Evolutionary conservation across 2,888 invertebrate genomes (phyloP), one percentile per base, ranked within the genome.

Genomic region (Proisotoma minuta): DNA sequence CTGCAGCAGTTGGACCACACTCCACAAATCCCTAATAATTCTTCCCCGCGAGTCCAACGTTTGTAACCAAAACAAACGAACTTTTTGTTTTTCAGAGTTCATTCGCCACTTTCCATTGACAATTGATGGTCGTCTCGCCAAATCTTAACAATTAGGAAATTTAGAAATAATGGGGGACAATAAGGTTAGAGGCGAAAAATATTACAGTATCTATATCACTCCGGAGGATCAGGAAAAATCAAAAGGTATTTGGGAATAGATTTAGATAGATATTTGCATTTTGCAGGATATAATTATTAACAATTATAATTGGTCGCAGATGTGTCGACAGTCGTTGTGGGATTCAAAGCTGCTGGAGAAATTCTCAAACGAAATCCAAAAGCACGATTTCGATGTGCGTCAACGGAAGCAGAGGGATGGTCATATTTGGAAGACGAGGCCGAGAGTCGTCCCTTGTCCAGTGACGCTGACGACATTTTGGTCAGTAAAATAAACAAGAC

Each of bases 381-480:
- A 51, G 86, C 89, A 0, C 82, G 94, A 63, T 86, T 94, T 74
- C 93, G 92, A 76, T 84, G 84, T 1, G 93, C 93, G 75, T 82
- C 81, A 60, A 85, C 81, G 66, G 81, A 82, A 57, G 83, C 84
- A 69, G 91, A 91, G 75, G 94, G 94, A 0, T 81, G 84, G 12
- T 83, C 85, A 10, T 93, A 89, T 79, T 85, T 88, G 0, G 78
- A 83, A 89, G 89, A 0, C 82, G 83, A 0, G 87, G 87, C 72
- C 81, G 77, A 4, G 80, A 81, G 79, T 73, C 82, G 79, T 23
- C 59, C 34, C 10, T 57, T 60, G 2, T 54, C 59, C 1, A 59
- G 18, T 43, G 43, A 43, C 10, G 34, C 8, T 34, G 34, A 8
- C 8, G 8, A 34, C 34, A 34, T 15, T 34, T 43, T n/a, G 43